Evolutionary conservation across 2,113 vertebrate genomes (phyloP), one percentile per base, ranked within the genome.

Genomic region (Saccopteryx leptura): DNA sequence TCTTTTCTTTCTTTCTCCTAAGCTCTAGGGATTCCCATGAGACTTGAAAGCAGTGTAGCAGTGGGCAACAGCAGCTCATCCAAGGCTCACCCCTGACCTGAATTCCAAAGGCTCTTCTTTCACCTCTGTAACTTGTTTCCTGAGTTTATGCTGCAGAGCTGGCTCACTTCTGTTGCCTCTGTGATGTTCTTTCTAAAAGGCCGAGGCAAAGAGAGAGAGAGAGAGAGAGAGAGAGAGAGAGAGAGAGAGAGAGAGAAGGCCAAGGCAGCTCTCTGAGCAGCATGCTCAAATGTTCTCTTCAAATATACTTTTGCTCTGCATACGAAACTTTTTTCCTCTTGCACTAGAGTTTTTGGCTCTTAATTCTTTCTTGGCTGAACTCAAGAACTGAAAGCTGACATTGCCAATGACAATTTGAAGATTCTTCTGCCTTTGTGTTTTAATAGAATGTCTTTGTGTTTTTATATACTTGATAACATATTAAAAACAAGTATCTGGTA

Each of bases 391-490:
- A 56, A 31, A 56, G 75, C 28, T 28, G 21, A n/a, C 31, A 56
- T 78, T 18, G 31, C 18, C 28, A n/a, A 31, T n/a, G n/a, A 56
- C 75, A 78, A 13, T n/a, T 82, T 89, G 76, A 97, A 94, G 78
- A 78, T 71, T 94, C 58, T 85, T 96, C 9, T 94, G 61, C 90
- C 56, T 93, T 97, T 96, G 63, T 39, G 28, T 52, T 75, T 80
- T 8, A 75, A 93, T 23, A 75, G 21, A 76, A 71, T 81, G 24
- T 94, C 74, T 80, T n/a, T 85, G 88, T 81, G 65, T 97, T 97
- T 98, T 93, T 94, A 92, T 94, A 78, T 84, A 66, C 82, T 86
- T 69, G 28, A 48, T 46, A n/a, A 95, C 95, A 97, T 88, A 28
- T n/a, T 31, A 17, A 56, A 48, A 76, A 19, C 0, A 0, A 60